These are phyloP conservation scores for Platycnemis pennipes DNA, from an alignment of 2,888 invertebrate genomes.

Conservation along the genomic window DNA sequence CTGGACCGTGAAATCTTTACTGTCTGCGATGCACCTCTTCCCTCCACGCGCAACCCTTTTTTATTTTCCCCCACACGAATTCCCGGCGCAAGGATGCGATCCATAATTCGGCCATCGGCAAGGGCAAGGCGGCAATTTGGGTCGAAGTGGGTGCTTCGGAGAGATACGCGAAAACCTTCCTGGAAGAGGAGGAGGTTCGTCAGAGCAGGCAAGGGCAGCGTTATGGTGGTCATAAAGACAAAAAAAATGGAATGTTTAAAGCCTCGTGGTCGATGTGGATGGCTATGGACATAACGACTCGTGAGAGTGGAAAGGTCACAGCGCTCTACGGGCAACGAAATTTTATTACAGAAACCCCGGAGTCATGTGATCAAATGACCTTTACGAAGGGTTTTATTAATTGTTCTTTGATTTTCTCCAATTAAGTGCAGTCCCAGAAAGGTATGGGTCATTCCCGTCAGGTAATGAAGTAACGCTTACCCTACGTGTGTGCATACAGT, in stretches of 20 bases:
- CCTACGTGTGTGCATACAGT: no score
- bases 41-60: neutral
- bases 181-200: neutral
- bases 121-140: neutral
- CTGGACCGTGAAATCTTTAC: conserved; percentile 36
- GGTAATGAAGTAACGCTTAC: no score
- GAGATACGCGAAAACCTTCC: neutral
- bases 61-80: neutral
- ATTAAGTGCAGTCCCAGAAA: no score
- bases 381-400: no score
- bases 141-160: conserved; percentile 17
- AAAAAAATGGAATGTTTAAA: neutral
- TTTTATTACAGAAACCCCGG: neutral
- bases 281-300: neutral
- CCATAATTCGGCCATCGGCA: neutral
- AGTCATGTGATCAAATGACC: neutral
- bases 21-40: neutral
- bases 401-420: no score
- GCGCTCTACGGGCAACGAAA: neutral
- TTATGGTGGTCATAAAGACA: neutral
- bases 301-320: neutral
- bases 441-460: no score
- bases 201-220: neutral
- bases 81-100: neutral
- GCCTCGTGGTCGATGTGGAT: neutral